Evolutionary conservation across 2,113 vertebrate genomes (phyloP).

Genomic region (Protobothrops mucrosquamatus): DNA sequence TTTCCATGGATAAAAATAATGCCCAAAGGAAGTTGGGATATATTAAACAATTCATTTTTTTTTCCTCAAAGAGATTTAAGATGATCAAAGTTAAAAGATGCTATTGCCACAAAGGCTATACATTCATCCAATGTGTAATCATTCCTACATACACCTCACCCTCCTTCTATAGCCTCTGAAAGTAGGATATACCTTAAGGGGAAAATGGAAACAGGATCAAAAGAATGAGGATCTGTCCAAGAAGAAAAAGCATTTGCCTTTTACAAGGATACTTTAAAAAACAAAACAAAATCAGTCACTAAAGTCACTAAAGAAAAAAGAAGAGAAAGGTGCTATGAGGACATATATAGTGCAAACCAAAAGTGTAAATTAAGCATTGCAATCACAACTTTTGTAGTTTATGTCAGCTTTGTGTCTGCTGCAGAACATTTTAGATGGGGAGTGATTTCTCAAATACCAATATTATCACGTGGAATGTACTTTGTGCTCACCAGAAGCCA

Average conservation of each 20-base stretch:
- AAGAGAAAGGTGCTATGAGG: background rate
- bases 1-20: background rate
- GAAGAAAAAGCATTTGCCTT: background rate
- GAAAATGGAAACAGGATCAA: background rate
- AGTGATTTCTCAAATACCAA: background rate
- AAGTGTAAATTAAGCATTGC: background rate
- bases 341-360: background rate
- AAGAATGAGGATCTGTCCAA: background rate
- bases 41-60: background rate
- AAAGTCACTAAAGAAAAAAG: background rate
- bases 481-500: background rate
- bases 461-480: background rate
- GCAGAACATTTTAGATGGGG: background rate
- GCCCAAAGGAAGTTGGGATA: background rate
- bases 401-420: background rate
- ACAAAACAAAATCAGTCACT: background rate
- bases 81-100: background rate
- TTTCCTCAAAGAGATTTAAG: background rate
- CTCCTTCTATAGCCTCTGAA: background rate
- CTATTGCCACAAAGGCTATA: background rate
- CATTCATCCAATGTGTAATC: background rate
- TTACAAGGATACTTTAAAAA: background rate
- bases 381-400: background rate
- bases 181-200: background rate
- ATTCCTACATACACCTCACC: background rate